A percentile compares a stretch with the other conserved stretches of the same genome.
These are phyloP conservation scores for Mantis religiosa DNA, from an alignment of 2,888 invertebrate genomes.

Conservation along the genomic window DNA sequence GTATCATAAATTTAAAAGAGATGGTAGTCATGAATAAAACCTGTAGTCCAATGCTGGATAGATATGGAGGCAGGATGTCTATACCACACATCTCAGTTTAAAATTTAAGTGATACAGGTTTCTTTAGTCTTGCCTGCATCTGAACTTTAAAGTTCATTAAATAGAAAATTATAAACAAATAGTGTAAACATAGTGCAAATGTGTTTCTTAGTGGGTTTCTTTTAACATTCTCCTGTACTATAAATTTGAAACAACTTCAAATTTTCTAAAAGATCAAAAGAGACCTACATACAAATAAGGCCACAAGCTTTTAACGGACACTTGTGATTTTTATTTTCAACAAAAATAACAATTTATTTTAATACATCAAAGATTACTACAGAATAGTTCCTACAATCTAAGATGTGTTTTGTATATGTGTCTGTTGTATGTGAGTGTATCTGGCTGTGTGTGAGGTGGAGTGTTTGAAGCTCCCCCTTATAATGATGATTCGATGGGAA, in stretches of 20 bases:
- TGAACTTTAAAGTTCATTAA: no score
- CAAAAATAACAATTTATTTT: slow-evolving; percentile 43
- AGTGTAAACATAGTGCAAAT: no score
- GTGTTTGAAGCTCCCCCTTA: neutral
- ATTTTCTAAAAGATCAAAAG: neutral
- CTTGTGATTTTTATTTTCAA: slow-evolving; percentile 46
- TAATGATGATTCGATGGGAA: neutral
- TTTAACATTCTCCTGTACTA: neutral
- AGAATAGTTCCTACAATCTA: slow-evolving; percentile 16
- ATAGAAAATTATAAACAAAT: no score
- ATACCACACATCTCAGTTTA: no score
- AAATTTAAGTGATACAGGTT: no score
- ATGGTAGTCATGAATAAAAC: no score
- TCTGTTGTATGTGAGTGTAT: neutral
- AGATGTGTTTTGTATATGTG: slow-evolving; percentile 3
- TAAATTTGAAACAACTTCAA: neutral
- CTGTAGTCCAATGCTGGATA: no score
- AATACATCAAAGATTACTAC: slow-evolving; percentile 28
- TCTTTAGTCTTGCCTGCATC: no score
- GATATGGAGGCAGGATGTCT: no score
- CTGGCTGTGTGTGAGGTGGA: slow-evolving; percentile 9
- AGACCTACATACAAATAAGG: neutral
- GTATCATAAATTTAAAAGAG: no score
- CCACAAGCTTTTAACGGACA: slow-evolving; percentile 5
- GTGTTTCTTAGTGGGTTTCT: no score